phyloP scores from a whole-genome alignment of 2,888 invertebrate species.

The Cantharis rustica region DNA sequence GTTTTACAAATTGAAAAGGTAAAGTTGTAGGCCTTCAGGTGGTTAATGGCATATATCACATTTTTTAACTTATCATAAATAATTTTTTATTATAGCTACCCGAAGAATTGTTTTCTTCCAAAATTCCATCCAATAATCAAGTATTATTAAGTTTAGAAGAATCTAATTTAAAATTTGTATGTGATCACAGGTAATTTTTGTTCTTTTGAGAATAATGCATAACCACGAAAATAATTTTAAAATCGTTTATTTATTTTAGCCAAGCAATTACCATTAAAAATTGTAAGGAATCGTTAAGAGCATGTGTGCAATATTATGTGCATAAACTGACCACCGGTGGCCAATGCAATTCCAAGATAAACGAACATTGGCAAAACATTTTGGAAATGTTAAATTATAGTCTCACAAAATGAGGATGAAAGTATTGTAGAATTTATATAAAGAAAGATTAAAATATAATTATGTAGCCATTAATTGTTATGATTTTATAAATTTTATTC shows the following conservation, averaged over 20 bases:
- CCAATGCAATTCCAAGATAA: constrained; percentile 37
- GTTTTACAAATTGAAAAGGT: constrained; percentile 44
- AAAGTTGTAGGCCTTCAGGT: constrained; percentile 12
- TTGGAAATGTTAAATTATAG: constrained; percentile 36
- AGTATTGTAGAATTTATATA: neutral
- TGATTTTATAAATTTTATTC: neutral
- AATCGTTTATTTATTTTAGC: constrained; percentile 57
- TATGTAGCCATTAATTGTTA: neutral
- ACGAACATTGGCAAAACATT: constrained; percentile 42
- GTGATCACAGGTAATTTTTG: constrained; percentile 54
- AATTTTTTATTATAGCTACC: constrained; percentile 36
- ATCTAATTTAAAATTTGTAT: constrained; percentile 51
- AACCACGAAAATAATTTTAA: neutral
- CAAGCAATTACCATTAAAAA: constrained; percentile 54
- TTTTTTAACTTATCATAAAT: too few relatives aligned
- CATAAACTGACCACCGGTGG: constrained; percentile 48
- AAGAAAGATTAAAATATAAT: neutral
- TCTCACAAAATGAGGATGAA: neutral
- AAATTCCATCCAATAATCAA: constrained; percentile 37
- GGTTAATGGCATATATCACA: too few relatives aligned
- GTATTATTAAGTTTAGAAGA: constrained; percentile 49
- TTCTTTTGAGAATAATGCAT: neutral
- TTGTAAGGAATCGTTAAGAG: constrained; percentile 46
- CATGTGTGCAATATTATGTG: constrained; percentile 46
- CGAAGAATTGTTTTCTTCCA: constrained; percentile 27